These are phyloP conservation scores for Myotis vivesi DNA, from an alignment of 2,797 vertebrate species.

Conservation along the genomic window DNA sequence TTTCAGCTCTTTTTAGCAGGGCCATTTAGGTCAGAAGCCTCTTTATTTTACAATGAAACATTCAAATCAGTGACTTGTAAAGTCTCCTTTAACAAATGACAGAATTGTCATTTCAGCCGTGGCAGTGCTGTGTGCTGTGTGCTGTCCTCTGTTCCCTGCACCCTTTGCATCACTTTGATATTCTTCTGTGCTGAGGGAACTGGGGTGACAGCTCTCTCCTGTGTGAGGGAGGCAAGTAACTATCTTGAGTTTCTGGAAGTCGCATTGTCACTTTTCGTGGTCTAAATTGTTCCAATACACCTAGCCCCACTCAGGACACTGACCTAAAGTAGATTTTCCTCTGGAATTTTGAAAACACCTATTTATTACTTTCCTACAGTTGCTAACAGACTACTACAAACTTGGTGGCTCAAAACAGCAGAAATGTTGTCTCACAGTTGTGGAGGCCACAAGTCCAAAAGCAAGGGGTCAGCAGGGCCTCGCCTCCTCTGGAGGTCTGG, in stretches of 20 bases:
- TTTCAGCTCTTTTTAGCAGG: neutral
- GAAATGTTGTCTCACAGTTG: neutral
- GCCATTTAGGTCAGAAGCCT: neutral
- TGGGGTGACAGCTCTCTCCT: neutral
- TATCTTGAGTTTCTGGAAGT: neutral
- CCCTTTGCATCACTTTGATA: neutral
- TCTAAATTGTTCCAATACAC: neutral
- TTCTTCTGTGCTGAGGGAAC: neutral
- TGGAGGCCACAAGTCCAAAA: neutral
- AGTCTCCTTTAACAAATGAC: neutral
- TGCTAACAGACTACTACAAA: neutral
- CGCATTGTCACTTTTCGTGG: neutral
- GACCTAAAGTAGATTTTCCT: neutral
- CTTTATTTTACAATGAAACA: neutral
- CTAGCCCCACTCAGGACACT: neutral
- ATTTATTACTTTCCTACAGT: neutral
- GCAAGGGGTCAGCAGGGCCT: neutral
- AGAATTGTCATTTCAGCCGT: neutral
- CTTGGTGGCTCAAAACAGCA: neutral
- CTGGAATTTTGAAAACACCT: neutral
- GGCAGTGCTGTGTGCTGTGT: neutral
- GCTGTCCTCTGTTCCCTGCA: neutral
- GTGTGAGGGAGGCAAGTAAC: neutral
- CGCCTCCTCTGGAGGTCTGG: neutral
- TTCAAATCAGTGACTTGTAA: neutral